These are phyloP conservation scores for Selenia dentaria DNA, from an alignment of 2,888 invertebrate genomes.

Conservation along the genomic window DNA sequence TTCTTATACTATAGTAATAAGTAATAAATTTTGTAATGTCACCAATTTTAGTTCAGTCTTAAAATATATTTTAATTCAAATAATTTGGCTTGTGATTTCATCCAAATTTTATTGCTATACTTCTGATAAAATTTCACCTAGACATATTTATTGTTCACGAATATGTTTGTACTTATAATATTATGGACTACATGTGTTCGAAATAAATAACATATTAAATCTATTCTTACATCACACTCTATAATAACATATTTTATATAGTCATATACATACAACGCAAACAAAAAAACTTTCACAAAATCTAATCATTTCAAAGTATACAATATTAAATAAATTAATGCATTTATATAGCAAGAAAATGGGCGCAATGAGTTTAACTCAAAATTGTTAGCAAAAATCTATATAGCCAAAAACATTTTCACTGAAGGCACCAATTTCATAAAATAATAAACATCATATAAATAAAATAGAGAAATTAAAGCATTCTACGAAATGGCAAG, in stretches of 20 bases:
- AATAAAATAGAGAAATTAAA: constrained; percentile 23
- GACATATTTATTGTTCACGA: constrained; percentile 15
- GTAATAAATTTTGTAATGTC: constrained; percentile 47
- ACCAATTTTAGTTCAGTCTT: constrained; percentile 62
- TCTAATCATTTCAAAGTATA: constrained; percentile 17
- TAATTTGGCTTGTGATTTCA: constrained; percentile 36
- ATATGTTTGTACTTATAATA: constrained; percentile 35
- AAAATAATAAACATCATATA: constrained; percentile 31
- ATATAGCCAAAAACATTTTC: constrained; percentile 28
- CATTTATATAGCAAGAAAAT: constrained; percentile 72
- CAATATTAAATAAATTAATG: constrained; percentile 19
- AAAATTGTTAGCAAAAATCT: constrained; percentile 43
- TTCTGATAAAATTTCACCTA: constrained; percentile 13
- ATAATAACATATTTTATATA: constrained; percentile 30
- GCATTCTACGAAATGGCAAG: constrained; percentile 60
- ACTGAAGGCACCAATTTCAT: constrained; percentile 31
- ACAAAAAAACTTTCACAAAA: constrained; percentile 41
- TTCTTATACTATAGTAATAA: constrained; percentile 47
- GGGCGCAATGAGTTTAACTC: constrained; percentile 76
- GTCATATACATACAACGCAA: constrained; percentile 50
- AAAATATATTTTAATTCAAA: constrained; percentile 34
- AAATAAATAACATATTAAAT: constrained; percentile 51
- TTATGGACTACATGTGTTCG: constrained; percentile 33
- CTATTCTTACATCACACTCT: constrained; percentile 47
- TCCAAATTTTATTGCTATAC: constrained; percentile 28